Evolutionary conservation across 2,888 invertebrate genomes (phyloP).

Genomic region (Epistrophe grossulariae): DNA sequence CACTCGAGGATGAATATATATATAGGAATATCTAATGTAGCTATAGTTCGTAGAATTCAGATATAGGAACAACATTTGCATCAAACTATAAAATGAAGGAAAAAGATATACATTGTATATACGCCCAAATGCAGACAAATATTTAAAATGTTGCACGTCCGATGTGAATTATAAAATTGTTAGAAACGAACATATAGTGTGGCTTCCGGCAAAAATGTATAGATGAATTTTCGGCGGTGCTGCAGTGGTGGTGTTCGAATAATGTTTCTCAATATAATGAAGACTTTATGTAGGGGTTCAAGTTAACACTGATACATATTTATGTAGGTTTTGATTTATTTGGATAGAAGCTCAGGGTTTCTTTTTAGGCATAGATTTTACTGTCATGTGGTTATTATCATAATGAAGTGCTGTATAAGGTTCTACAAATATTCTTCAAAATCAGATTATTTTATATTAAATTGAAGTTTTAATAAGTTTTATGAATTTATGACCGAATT

Average conservation of each 20-base stretch:
- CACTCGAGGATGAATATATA: constrained; percentile 57
- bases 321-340: neutral
- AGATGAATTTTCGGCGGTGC: constrained; percentile 25
- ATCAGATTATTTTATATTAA: no score
- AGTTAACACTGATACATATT: neutral
- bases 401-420: no score
- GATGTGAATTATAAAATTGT: constrained; percentile 59
- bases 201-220: constrained; percentile 25
- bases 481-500: no score
- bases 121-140: constrained; percentile 49
- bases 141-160: constrained; percentile 66
- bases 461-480: no score
- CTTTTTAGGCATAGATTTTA: neutral
- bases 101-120: constrained; percentile 6
- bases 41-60: neutral
- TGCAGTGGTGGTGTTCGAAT: neutral
- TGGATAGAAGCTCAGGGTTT: neutral
- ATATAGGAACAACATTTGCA: neutral
- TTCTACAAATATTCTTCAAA: no score
- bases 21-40: neutral
- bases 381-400: neutral
- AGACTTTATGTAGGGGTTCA: neutral
- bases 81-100: neutral
- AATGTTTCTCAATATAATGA: neutral
- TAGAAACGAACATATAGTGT: neutral